Evolutionary conservation across 2,113 vertebrate genomes (phyloP).

Genomic region (Melanocharis versteri): DNA sequence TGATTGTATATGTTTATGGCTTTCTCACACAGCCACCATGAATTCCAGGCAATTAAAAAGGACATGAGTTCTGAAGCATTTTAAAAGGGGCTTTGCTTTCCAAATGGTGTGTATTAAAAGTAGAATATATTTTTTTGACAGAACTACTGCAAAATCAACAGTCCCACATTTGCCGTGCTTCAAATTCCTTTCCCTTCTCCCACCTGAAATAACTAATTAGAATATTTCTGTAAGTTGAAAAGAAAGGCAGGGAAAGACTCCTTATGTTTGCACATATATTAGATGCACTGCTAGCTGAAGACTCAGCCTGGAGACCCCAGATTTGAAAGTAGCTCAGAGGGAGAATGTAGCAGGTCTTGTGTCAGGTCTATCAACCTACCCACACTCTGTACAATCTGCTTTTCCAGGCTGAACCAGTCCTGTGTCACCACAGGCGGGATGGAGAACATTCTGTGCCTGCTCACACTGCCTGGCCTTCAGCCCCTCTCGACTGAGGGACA

Average conservation of each 20-base stretch:
- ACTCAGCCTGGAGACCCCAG: neutral
- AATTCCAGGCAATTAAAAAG: conserved; percentile 77
- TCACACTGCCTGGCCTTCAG: neutral
- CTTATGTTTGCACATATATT: neutral
- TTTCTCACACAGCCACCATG: conserved; percentile 72
- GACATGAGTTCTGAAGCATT: conserved; percentile 67
- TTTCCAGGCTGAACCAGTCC: neutral
- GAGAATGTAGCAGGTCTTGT: neutral
- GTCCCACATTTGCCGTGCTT: neutral
- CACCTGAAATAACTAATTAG: conserved; percentile 9
- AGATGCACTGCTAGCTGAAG: neutral
- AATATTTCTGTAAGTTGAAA: neutral
- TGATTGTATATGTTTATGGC: conserved; percentile 76
- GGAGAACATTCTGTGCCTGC: neutral
- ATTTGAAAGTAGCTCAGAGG: neutral
- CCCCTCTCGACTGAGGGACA: neutral
- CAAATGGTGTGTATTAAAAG: conserved; percentile 50
- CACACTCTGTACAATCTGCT: neutral
- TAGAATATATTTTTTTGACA: conserved; percentile 35
- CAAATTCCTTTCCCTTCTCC: neutral
- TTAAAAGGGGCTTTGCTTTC: conserved; percentile 63
- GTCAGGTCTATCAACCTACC: neutral
- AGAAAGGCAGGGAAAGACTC: neutral
- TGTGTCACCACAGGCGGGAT: accelerated
- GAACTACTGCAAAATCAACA: conserved; percentile 24